Evolutionary conservation across 2,888 invertebrate species (phyloP), one percentile per base, ranked within the genome.

Genomic region (Zygothrica quintamaculata): DNA sequence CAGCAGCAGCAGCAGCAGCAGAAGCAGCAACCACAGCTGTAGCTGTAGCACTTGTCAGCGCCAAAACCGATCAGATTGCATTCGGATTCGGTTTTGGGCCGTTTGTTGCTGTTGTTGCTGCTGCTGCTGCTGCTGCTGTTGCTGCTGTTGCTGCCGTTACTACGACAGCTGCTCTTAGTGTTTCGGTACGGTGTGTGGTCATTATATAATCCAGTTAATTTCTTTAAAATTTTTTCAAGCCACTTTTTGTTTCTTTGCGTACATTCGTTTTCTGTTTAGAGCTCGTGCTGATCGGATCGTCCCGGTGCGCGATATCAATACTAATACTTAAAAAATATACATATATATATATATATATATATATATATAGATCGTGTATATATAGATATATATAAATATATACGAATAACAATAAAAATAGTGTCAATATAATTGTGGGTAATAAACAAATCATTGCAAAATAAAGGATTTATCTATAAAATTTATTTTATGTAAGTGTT

Each of bases 201-300:
- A 76, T 84, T 84, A 87, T 84, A 84, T 84, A 84, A 84, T 84
- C 87, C 85, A 84, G 82, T 84, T 84, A 84, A 84, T 84, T 84
- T 84, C 82, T 84, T 84, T 84, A 78, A 87, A 69, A 74, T 74
- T 87, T 79, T 71, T 75, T 65, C 74, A 59, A 61, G 68, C 69
- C 61, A 74, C 64, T 61, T 62, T 74, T 62, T 58, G 60, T 65
- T 64, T 34, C 59, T 82, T 75, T 48, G 66, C 74, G 44, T 65
- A 15, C 15, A 46, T 51, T 79, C 82, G 87, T 84, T 84, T 82
- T 87, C 72, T 69, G 74, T 61, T 84, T 69, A 68, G 77, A 70
- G 74, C 62, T 74, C 82, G 87, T 57, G 80, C 58, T 65, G 84
- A 37, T 57, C 65, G 74, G 84, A 65, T 77, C 39, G 74, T 62